These are phyloP conservation scores for Diadumene lineata DNA, from an alignment of 92 coral and sea anemone species.

Conservation along the genomic window DNA sequence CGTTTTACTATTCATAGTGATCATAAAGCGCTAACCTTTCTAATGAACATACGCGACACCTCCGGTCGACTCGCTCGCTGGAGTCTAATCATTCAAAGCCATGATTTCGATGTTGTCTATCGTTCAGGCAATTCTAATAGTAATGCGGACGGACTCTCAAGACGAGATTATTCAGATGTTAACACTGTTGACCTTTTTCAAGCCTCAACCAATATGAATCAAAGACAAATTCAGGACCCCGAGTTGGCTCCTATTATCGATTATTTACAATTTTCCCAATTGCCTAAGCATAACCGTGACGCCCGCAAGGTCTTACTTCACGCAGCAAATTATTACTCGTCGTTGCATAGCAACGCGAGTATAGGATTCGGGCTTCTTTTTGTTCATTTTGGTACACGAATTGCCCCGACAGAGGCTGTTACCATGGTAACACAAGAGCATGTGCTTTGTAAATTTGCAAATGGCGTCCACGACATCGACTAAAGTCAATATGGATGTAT, in stretches of 20 bases:
- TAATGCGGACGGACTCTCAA: neutral
- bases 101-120: too few species aligned
- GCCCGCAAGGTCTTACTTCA: constrained; percentile 12
- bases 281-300: neutral
- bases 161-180: neutral
- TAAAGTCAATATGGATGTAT: too few species aligned
- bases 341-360: too few species aligned
- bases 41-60: constrained; percentile 30
- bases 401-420: too few species aligned
- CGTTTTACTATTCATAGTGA: constrained; percentile 15
- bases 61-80: constrained; percentile 42
- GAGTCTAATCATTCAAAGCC: constrained; percentile 23
- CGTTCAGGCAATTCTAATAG: neutral
- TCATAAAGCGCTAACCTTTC: constrained; percentile 23
- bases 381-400: too few species aligned
- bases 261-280: neutral
- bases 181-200: neutral
- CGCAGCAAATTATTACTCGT: neutral
- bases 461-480: too few species aligned
- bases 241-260: neutral
- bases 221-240: neutral
- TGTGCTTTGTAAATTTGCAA: too few species aligned
- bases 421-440: too few species aligned
- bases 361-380: too few species aligned
- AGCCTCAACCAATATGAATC: constrained; percentile 13